Conservation (phyloP, 2,888 invertebrate genomes). For the Ashinkailepas kermadecensis region DNA sequence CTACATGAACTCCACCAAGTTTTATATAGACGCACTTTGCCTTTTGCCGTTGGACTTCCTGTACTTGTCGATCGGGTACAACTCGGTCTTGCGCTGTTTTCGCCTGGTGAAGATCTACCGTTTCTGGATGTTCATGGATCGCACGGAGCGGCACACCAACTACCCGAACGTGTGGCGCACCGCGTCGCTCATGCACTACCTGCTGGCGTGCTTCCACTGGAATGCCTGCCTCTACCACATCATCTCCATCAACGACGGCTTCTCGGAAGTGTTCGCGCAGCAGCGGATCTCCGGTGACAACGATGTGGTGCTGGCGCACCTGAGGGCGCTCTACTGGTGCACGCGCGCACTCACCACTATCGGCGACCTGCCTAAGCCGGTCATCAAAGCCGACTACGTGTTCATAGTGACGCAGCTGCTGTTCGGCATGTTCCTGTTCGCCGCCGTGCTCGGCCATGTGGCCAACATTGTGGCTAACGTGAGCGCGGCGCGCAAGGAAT, state of each 20-base stretch:
- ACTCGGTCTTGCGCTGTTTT: constrained; percentile 90
- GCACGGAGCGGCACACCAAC: constrained; percentile 96
- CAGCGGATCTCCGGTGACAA: constrained; percentile 24
- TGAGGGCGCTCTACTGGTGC: constrained; percentile 98
- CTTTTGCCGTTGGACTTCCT: constrained; percentile 95
- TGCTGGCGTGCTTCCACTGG: constrained; percentile 94
- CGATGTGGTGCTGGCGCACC: constrained; percentile 87
- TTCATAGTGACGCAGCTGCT: constrained; percentile 91
- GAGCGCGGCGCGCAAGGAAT: constrained; percentile 93
- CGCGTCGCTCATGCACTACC: constrained; percentile 40
- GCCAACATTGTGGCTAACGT: constrained; percentile 97
- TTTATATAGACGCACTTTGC: constrained; percentile 98
- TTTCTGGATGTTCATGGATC: constrained; percentile 97
- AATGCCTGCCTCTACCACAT: constrained; percentile 98
- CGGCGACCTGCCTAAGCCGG: constrained; percentile 80
- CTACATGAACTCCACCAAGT: constrained; percentile 95
- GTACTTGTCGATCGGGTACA: constrained; percentile 89
- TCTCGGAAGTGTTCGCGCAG: constrained; percentile 1
- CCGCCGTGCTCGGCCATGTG: constrained; percentile 93
- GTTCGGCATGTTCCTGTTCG: constrained; percentile 88
- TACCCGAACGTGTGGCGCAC: constrained; percentile 89
- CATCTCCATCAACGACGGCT: constrained; percentile 85
- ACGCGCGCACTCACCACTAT: constrained; percentile 92
- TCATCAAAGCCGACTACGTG: constrained; percentile 88
- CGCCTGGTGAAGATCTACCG: constrained; percentile 95